Evolutionary conservation across 2,113 vertebrate genomes (phyloP).

Genomic region (Varanus salvator): DNA sequence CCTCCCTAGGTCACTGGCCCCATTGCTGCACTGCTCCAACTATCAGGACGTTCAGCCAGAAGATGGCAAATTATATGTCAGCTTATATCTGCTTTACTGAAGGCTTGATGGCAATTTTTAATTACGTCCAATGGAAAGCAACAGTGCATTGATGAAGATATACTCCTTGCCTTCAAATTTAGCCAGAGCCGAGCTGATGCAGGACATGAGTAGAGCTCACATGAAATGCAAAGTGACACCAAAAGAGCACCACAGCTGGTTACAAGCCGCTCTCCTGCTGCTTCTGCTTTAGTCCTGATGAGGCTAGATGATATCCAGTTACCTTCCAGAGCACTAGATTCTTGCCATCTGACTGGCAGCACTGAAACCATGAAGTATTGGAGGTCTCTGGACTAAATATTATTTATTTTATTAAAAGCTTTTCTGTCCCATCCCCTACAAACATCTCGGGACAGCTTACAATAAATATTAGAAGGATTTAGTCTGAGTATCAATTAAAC

Average conservation of each 20-base stretch:
- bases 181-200: neutral
- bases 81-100: neutral
- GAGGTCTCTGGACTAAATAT: neutral
- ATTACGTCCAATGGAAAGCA: neutral
- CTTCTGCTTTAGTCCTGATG: neutral
- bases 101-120: neutral
- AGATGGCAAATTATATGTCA: no score
- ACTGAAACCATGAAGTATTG: neutral
- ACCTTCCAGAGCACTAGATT: neutral
- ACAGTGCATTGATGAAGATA: neutral
- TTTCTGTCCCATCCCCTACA: no score
- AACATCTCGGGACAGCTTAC: no score
- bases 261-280: neutral
- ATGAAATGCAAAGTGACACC: neutral
- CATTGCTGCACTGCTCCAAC: no score
- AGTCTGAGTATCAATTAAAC: neutral
- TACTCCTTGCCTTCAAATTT: neutral
- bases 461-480: neutral
- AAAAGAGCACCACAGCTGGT: conserved; percentile 20
- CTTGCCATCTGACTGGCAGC: neutral
- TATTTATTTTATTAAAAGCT: no score
- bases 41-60: no score
- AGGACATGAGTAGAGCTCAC: neutral
- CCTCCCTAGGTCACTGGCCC: no score
- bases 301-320: neutral